Percentiles rank a stretch among this genome's conserved stretches.
phyloP scores from a whole-genome alignment of 2,113 vertebrate species.

The Dipodomys stephensi region DNA sequence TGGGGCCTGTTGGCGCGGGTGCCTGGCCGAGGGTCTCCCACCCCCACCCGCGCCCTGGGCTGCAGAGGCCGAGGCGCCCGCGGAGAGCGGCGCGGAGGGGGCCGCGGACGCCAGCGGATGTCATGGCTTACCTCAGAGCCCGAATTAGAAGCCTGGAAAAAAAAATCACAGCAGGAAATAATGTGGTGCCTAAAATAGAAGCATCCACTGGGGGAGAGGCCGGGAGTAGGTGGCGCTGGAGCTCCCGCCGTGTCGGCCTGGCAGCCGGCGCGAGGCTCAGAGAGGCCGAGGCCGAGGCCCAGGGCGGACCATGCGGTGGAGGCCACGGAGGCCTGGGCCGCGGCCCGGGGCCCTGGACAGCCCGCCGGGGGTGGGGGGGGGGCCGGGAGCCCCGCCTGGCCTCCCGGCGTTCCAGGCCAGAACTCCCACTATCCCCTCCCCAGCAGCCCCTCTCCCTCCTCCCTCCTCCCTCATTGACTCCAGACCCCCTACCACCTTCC shows the following conservation, averaged over 20 bases:
- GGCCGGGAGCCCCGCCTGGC: too few species aligned
- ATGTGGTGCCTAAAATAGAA: conserved; percentile 89
- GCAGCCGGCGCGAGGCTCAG: conserved; percentile 73
- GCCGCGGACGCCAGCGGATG: conserved; percentile 81
- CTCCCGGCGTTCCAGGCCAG: too few species aligned
- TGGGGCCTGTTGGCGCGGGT: not conserved
- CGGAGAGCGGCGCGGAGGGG: not conserved
- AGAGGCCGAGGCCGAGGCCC: conserved; percentile 71
- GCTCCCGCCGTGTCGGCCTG: conserved; percentile 85
- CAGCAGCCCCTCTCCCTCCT: not conserved
- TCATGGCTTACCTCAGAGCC: conserved; percentile 91
- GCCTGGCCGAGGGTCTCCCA: not conserved
- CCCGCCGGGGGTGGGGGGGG: too few species aligned
- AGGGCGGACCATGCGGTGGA: too few species aligned
- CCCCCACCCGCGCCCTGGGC: not conserved
- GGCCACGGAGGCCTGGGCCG: too few species aligned
- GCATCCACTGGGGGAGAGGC: conserved; percentile 85
- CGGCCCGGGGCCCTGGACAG: not conserved
- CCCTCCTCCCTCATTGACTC: not conserved
- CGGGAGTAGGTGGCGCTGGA: conserved; percentile 86
- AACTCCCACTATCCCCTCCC: too few species aligned
- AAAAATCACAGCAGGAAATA: conserved; percentile 92
- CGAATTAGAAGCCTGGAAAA: conserved; percentile 89
- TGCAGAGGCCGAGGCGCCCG: not conserved
- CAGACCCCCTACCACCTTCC: too few species aligned